Conservation (phyloP, 2,113 vertebrate genomes). For the Pogonocichla stellata region DNA sequence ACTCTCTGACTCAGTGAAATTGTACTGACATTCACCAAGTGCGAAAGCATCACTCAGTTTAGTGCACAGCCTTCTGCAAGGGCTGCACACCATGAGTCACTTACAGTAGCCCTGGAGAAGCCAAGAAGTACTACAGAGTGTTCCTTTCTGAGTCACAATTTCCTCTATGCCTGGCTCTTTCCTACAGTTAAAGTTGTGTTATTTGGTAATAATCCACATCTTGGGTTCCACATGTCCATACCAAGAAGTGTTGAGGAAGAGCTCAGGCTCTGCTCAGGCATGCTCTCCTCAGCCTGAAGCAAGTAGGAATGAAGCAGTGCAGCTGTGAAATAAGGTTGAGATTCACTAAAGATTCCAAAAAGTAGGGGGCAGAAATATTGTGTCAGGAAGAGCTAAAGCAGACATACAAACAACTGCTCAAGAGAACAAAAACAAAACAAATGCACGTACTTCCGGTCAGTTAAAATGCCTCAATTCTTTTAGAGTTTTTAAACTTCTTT, state of each 20-base stretch:
- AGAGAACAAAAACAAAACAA: background rate
- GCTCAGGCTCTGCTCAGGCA: background rate
- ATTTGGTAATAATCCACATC: background rate
- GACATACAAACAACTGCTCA: background rate
- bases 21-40: background rate
- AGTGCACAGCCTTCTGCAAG: background rate
- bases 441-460: background rate
- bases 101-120: background rate
- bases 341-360: background rate
- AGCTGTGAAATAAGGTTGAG: background rate
- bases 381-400: background rate
- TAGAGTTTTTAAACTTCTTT: background rate
- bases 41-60: background rate
- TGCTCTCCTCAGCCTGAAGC: background rate
- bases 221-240: background rate
- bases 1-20: background rate
- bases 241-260: background rate
- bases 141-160: constrained; percentile 32
- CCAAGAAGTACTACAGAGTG: background rate
- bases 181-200: background rate
- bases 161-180: background rate
- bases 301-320: background rate
- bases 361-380: background rate
- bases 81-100: background rate
- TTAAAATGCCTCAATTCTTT: background rate